Conservation (phyloP, 2,888 invertebrate species). For the Macrosiphum euphorbiae region DNA sequence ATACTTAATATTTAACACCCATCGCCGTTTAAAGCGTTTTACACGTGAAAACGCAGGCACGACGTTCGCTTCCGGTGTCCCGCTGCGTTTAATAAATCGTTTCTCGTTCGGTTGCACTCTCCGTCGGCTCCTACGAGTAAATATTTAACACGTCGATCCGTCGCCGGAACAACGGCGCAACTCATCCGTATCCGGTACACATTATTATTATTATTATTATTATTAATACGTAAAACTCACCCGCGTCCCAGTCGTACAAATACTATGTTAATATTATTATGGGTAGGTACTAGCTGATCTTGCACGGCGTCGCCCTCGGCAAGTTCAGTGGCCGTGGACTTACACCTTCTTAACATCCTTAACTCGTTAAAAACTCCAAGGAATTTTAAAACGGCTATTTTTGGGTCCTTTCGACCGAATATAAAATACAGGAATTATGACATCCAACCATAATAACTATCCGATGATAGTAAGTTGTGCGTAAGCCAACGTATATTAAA, state of each 20-base stretch:
- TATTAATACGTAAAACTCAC: background rate
- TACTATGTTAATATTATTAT: background rate
- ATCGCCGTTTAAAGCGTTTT: background rate
- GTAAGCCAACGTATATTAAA: too few species aligned
- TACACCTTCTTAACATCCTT: too few species aligned
- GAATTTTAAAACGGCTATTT: too few species aligned
- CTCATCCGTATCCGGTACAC: background rate
- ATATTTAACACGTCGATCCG: slow-evolving; percentile 8
- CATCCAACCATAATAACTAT: too few species aligned
- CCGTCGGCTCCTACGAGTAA: background rate
- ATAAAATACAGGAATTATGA: too few species aligned
- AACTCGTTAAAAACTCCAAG: too few species aligned
- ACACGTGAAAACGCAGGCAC: background rate
- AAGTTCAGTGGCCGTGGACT: too few species aligned
- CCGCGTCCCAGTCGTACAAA: background rate
- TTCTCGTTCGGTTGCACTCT: background rate
- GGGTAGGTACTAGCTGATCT: background rate
- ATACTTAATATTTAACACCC: background rate
- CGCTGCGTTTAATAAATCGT: background rate
- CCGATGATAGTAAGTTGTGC: too few species aligned
- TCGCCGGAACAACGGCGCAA: background rate
- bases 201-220: background rate
- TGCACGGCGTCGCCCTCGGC: too few species aligned
- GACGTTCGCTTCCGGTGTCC: background rate
- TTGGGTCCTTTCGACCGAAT: too few species aligned